Evolutionary conservation across 2,797 vertebrate species (phyloP).

Genomic region (Pangasius djambal): DNA sequence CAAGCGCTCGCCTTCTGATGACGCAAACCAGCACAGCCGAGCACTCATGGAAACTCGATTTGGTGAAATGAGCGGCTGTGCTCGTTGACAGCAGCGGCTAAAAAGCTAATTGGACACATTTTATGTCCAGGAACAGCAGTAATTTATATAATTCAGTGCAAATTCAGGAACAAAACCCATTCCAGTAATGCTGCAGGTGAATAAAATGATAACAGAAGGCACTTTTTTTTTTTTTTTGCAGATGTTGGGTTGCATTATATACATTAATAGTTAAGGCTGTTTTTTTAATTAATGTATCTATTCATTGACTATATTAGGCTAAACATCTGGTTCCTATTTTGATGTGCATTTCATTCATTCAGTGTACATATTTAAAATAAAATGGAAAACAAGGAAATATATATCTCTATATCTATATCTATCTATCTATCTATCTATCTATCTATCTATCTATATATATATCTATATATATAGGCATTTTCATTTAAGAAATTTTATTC

Average conservation of each 20-base stretch:
- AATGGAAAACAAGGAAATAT: neutral
- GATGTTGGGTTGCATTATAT: slow-evolving; percentile 12
- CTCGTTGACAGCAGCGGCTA: slow-evolving; percentile 50
- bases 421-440: neutral
- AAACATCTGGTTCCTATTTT: neutral
- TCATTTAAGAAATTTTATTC: neutral
- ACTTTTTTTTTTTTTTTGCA: neutral
- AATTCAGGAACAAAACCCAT: neutral
- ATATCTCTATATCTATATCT: neutral
- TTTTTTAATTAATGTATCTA: neutral
- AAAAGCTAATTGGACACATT: slow-evolving; percentile 34
- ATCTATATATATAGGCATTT: neutral
- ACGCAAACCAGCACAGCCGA: slow-evolving; percentile 58
- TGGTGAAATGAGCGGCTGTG: slow-evolving; percentile 51
- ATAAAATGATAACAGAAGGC: neutral
- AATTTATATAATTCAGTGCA: slow-evolving; percentile 5
- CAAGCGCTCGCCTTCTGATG: slow-evolving; percentile 61
- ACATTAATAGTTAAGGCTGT: neutral
- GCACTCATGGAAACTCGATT: slow-evolving; percentile 49
- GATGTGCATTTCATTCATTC: neutral
- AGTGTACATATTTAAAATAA: neutral
- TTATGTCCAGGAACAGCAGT: slow-evolving; percentile 13
- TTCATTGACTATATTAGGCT: neutral
- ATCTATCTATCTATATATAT: neutral
- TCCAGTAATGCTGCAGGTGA: neutral